These are phyloP conservation scores for Doryteuthis pealeii DNA, from an alignment of 1,140 invertebrate genomes.

Conservation along the genomic window DNA sequence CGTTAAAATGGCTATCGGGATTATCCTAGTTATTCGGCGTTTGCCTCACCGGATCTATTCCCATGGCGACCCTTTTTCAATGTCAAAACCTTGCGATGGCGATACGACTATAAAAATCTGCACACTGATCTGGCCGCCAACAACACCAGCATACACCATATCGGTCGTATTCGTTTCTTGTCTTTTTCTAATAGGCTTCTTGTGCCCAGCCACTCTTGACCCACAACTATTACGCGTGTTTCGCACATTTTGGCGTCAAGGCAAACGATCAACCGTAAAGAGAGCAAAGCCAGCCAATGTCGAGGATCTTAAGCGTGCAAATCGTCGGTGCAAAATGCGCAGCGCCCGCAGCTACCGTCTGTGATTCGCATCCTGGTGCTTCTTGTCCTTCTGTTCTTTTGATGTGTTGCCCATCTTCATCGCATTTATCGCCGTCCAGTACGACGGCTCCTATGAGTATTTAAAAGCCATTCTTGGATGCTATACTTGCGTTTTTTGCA, in stretches of 20 bases:
- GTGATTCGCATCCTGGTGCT: constrained; percentile 40
- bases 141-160: constrained; percentile 17
- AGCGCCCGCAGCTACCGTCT: constrained; percentile 29
- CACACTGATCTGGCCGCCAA: constrained; percentile 44
- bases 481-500: constrained; percentile 30
- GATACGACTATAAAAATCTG: constrained; percentile 31
- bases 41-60: constrained; percentile 28
- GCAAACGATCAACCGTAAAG: constrained; percentile 15
- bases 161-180: constrained; percentile 31
- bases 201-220: constrained; percentile 37
- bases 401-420: constrained; percentile 49
- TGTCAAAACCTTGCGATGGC: constrained; percentile 29
- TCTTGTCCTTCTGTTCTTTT: constrained; percentile 41
- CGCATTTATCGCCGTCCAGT: constrained; percentile 32
- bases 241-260: constrained; percentile 34
- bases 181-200: constrained; percentile 32
- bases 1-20: constrained; percentile 25
- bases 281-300: neutral
- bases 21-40: constrained; percentile 40
- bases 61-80: constrained; percentile 41
- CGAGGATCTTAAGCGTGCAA: neutral
- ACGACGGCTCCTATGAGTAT: constrained; percentile 24
- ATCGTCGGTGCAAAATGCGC: constrained; percentile 1
- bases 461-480: constrained; percentile 33
- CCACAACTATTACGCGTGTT: constrained; percentile 42